Percentiles rank a stretch among this genome's conserved stretches.
These are phyloP conservation scores for Leptinotarsa juncta DNA, from an alignment of 2,888 invertebrate genomes.

Conservation along the genomic window DNA sequence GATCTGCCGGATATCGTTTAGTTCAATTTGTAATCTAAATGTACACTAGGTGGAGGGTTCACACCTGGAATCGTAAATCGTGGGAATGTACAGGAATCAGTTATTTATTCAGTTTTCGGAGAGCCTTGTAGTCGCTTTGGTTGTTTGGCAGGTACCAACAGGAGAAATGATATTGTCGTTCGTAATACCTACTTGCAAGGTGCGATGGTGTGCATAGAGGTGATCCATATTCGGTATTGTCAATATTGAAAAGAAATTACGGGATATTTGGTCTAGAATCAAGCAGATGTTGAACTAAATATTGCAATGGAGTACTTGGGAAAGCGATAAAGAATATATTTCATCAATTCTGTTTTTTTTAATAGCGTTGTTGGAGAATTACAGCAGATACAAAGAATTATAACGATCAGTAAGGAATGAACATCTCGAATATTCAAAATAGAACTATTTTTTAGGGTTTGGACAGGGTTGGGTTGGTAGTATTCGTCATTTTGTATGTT, in stretches of 20 bases:
- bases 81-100: slow-evolving; percentile 1
- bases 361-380: no score
- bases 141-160: not conserved
- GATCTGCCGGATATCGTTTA: not conserved
- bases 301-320: no score
- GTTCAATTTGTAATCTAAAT: not conserved
- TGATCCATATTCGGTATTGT: not conserved
- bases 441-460: no score
- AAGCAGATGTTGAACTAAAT: no score
- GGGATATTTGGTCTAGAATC: no score
- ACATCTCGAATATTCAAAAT: no score
- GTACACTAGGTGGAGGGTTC: not conserved
- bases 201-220: not conserved
- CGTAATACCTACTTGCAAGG: not conserved
- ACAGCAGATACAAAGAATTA: no score
- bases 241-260: not conserved
- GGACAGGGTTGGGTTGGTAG: no score
- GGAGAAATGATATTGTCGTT: not conserved
- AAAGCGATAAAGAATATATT: no score
- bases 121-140: not conserved
- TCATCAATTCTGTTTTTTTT: no score
- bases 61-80: slow-evolving; percentile 5
- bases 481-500: no score
- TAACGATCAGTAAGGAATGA: no score
- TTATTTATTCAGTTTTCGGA: slow-evolving; percentile 2